These are phyloP conservation scores for Rhinoraja longicauda DNA, from an alignment of 2,797 vertebrate genomes.

Conservation along the genomic window DNA sequence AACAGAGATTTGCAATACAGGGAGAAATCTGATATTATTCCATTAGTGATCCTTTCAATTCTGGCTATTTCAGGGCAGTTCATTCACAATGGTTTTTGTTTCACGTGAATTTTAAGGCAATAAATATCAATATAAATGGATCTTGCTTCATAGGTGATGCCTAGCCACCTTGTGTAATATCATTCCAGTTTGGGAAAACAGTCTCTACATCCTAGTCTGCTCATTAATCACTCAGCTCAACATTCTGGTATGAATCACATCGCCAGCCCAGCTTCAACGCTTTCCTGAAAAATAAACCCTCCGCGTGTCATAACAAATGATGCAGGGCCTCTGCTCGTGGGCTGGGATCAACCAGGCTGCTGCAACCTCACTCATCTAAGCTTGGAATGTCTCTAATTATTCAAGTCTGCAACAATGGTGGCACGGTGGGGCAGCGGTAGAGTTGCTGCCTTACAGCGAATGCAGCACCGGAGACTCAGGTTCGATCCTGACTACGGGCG, in stretches of 20 bases:
- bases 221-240: constrained; percentile 16
- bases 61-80: neutral
- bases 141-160: neutral
- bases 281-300: no score
- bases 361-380: neutral
- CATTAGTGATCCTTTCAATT: neutral
- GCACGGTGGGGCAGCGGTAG: no score
- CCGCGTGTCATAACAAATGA: no score
- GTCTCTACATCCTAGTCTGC: neutral
- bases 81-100: neutral
- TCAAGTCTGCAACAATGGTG: no score
- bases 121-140: neutral
- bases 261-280: neutral
- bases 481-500: no score
- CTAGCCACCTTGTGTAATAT: constrained; percentile 7
- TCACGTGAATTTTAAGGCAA: neutral
- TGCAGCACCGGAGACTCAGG: no score
- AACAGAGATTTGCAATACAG: neutral
- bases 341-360: no score
- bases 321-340: no score
- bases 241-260: constrained; percentile 8
- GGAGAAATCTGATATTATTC: neutral
- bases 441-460: no score
- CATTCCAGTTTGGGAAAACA: neutral
- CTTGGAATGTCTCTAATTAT: no score